phyloP scores from a whole-genome alignment of 35 echinoderm and acorn worm species.

The Lytechinus variegatus region DNA sequence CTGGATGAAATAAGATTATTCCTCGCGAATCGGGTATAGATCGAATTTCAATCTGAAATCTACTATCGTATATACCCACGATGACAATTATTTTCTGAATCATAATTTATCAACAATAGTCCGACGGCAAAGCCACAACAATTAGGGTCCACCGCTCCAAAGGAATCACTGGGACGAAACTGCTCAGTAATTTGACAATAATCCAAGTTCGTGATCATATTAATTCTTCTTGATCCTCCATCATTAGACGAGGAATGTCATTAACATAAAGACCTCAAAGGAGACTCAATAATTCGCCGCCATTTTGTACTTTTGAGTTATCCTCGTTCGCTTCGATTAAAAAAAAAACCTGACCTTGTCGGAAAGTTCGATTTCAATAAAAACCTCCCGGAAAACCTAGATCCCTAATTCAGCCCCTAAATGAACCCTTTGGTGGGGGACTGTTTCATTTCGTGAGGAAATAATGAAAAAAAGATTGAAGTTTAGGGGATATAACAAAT shows the following conservation, averaged over 20 bases:
- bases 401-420: background rate
- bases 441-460: background rate
- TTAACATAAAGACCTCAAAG: background rate
- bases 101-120: background rate
- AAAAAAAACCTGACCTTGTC: background rate
- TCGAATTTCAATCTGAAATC: background rate
- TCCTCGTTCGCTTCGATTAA: background rate
- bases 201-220: background rate
- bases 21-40: background rate
- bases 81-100: background rate
- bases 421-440: background rate
- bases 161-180: background rate
- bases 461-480: background rate
- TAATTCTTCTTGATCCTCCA: slow-evolving; percentile 3
- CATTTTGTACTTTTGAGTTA: background rate
- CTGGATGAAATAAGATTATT: background rate
- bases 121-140: background rate
- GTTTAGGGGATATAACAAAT: background rate
- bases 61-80: background rate
- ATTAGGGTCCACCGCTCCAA: background rate
- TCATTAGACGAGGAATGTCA: slow-evolving; percentile 10
- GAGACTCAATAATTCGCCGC: background rate
- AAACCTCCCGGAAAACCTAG: background rate
- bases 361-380: background rate
- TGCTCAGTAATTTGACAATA: slow-evolving; percentile 14